These are phyloP conservation scores for Phocides pigmalion DNA, from an alignment of 1,140 invertebrate genomes.

Conservation along the genomic window DNA sequence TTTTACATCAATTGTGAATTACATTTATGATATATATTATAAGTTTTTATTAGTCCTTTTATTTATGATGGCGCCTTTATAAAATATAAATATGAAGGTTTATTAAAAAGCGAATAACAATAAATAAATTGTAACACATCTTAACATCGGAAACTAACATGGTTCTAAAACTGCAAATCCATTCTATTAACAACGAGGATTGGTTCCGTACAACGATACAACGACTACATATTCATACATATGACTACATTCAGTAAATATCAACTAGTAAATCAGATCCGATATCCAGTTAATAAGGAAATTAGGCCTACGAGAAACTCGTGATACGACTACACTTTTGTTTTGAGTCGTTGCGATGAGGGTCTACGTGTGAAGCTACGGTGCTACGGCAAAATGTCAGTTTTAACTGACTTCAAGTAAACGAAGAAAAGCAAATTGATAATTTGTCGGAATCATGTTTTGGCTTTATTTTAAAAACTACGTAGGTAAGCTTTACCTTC, in stretches of 20 bases:
- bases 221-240: slow-evolving; percentile 32
- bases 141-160: slow-evolving; percentile 15
- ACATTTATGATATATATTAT: not conserved
- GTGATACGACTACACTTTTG: too few species aligned
- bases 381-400: too few species aligned
- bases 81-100: not conserved
- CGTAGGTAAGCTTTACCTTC: too few species aligned
- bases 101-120: not conserved
- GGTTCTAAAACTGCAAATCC: slow-evolving; percentile 29
- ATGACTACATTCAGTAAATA: slow-evolving; percentile 36
- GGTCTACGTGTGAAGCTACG: too few species aligned
- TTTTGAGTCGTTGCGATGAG: too few species aligned
- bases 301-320: too few species aligned
- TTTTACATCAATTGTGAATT: too few species aligned
- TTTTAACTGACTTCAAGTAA: too few species aligned
- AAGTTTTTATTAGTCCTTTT: not conserved
- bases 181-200: slow-evolving; percentile 53
- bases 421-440: too few species aligned
- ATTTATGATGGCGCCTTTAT: not conserved
- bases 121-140: slow-evolving; percentile 35
- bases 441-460: too few species aligned
- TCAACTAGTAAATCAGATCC: slow-evolving; percentile 37
- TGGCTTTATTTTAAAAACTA: too few species aligned
- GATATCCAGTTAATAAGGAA: too few species aligned
- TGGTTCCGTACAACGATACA: slow-evolving; percentile 55